A percentile compares a stretch with the other conserved stretches of the same genome.
Conservation (phyloP, 2,888 invertebrate genomes). For the Napeogenes sylphis region DNA sequence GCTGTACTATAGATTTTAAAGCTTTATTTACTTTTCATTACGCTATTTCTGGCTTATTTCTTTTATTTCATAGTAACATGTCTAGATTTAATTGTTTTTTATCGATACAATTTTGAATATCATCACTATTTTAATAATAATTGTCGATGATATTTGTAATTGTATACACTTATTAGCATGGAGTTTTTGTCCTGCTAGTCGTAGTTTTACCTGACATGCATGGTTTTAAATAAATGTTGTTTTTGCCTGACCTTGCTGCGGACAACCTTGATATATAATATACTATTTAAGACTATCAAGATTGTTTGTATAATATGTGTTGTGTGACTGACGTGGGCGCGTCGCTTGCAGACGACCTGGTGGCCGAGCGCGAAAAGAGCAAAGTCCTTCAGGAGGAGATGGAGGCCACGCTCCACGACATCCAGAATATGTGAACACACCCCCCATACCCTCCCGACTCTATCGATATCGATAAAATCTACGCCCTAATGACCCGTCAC, state of each 20-base stretch:
- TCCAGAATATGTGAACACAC: slow-evolving; percentile 95
- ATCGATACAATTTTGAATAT: slow-evolving; percentile 19
- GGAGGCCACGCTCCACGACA: slow-evolving; percentile 99
- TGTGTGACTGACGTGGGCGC: slow-evolving; percentile 69
- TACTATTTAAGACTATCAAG: slow-evolving; percentile 19
- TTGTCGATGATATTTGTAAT: slow-evolving; percentile 30
- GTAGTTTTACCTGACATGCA: slow-evolving; percentile 55
- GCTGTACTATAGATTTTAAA: slow-evolving; percentile 69
- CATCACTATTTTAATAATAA: slow-evolving; percentile 13
- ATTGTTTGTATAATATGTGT: slow-evolving; percentile 47
- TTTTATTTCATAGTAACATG: slow-evolving; percentile 60
- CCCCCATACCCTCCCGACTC: slow-evolving; percentile 41
- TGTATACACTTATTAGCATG: slow-evolving; percentile 59
- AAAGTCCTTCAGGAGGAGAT: slow-evolving; percentile 98
- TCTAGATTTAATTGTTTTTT: slow-evolving; percentile 39
- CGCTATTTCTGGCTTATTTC: slow-evolving; percentile 64
- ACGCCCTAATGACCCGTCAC: slow-evolving; percentile 25
- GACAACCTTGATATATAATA: slow-evolving; percentile 18
- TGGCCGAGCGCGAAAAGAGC: slow-evolving; percentile 96
- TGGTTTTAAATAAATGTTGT: slow-evolving; percentile 63
- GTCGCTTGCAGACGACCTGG: slow-evolving; percentile 92
- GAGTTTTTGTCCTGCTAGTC: slow-evolving; percentile 60
- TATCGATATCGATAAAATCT: slow-evolving; percentile 38
- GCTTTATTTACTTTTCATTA: slow-evolving; percentile 63
- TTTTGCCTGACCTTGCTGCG: slow-evolving; percentile 48